Evolutionary conservation across 2,113 vertebrate genomes (phyloP).

Genomic region (Eulemur rufifrons): DNA sequence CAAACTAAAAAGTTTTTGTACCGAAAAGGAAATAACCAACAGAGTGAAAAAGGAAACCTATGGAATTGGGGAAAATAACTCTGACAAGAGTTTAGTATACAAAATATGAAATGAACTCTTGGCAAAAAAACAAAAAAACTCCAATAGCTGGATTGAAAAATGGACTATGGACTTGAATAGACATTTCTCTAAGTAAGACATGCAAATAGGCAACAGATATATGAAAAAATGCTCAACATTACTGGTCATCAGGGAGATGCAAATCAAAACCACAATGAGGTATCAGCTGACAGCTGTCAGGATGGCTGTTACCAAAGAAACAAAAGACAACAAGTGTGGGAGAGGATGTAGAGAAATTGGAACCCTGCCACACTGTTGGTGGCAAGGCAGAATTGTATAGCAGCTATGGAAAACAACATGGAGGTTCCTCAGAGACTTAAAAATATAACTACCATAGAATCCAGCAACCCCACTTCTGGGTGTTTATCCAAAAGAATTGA

Average conservation of each 20-base stretch:
- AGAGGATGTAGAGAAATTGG: not conserved
- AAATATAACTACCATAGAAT: not conserved
- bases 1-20: not conserved
- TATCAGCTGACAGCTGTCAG: not conserved
- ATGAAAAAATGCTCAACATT: not conserved
- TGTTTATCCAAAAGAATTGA: not conserved
- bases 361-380: accelerated
- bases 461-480: not conserved
- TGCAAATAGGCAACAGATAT: too few relatives aligned
- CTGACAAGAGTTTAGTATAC: not conserved
- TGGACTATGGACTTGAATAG: not conserved
- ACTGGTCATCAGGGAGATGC: not conserved
- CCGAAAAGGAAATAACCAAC: not conserved
- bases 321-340: not conserved
- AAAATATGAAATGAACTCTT: not conserved
- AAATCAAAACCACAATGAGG: not conserved
- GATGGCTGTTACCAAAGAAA: not conserved
- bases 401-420: not conserved
- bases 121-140: not conserved
- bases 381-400: not conserved
- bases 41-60: not conserved
- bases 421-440: not conserved
- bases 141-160: not conserved
- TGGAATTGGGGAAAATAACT: not conserved
- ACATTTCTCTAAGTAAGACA: not conserved